Conservation (phyloP, 2,797 vertebrate genomes). For the Eulemur coronatus region DNA sequence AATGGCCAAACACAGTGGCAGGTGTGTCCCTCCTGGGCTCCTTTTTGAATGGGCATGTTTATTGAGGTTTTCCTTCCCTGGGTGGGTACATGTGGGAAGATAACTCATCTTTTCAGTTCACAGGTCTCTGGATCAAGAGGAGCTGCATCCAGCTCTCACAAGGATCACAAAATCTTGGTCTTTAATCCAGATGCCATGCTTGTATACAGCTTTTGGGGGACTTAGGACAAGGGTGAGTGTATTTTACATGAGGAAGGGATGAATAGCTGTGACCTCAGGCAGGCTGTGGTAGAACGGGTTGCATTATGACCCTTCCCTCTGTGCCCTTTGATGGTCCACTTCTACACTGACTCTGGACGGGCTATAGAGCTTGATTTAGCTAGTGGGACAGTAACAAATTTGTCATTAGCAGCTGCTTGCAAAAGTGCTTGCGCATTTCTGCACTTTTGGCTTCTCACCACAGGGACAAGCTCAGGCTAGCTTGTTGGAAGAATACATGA, state of each 20-base stretch:
- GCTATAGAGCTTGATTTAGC: not conserved
- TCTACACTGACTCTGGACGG: not conserved
- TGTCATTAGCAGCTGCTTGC: not conserved
- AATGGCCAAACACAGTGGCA: not conserved
- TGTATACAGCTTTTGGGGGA: not conserved
- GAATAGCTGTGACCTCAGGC: not conserved
- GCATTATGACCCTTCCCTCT: not conserved
- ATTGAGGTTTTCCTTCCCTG: not conserved
- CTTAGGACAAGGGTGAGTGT: not conserved
- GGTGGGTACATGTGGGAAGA: not conserved
- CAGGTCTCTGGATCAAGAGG: not conserved
- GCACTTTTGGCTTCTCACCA: not conserved
- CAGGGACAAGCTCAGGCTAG: not conserved
- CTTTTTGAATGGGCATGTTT: not conserved
- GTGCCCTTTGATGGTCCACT: not conserved
- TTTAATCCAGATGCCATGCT: not conserved
- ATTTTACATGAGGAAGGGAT: not conserved
- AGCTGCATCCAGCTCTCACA: not conserved
- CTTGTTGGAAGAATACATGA: not conserved
- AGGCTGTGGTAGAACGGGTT: not conserved
- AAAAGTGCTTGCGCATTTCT: not conserved
- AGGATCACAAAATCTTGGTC: not conserved
- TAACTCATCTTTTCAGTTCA: not conserved
- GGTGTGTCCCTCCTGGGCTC: not conserved
- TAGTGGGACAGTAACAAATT: not conserved